These are phyloP conservation scores for Schrankia costaestrigalis DNA, from an alignment of 2,888 invertebrate genomes.

Conservation along the genomic window DNA sequence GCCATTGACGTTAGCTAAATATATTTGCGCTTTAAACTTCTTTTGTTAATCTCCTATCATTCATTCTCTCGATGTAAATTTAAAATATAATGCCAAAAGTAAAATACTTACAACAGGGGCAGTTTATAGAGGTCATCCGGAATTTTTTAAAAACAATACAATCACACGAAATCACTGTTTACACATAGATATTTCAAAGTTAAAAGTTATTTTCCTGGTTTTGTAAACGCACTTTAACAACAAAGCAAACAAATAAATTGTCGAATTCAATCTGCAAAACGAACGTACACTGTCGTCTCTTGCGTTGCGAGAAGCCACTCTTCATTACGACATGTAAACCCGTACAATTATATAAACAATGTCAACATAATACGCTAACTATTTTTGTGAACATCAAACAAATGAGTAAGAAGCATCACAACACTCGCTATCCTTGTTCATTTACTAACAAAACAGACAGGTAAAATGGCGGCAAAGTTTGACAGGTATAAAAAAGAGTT, in stretches of 20 bases:
- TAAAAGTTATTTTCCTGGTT: neutral
- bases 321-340: conserved; percentile 46
- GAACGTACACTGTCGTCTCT: conserved; percentile 33
- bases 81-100: neutral
- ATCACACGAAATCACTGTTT: conserved; percentile 9
- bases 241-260: conserved; percentile 28
- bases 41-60: too few relatives aligned
- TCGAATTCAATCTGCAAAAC: conserved; percentile 32
- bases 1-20: too few relatives aligned
- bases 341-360: conserved; percentile 55
- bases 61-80: neutral
- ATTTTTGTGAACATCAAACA: conserved; percentile 6
- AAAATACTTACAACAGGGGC: conserved; percentile 12
- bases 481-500: too few relatives aligned
- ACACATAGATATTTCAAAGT: neutral
- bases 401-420: too few relatives aligned
- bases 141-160: conserved; percentile 6
- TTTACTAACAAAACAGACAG: too few relatives aligned
- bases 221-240: neutral
- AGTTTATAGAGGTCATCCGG: conserved; percentile 10
- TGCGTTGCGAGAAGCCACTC: conserved; percentile 42
- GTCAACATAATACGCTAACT: conserved; percentile 33
- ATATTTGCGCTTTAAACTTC: too few relatives aligned
- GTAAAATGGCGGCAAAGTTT: too few relatives aligned
- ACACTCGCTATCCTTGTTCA: too few relatives aligned